phyloP scores from a whole-genome alignment of 2,888 invertebrate species.

The Diachrysia chrysitis region DNA sequence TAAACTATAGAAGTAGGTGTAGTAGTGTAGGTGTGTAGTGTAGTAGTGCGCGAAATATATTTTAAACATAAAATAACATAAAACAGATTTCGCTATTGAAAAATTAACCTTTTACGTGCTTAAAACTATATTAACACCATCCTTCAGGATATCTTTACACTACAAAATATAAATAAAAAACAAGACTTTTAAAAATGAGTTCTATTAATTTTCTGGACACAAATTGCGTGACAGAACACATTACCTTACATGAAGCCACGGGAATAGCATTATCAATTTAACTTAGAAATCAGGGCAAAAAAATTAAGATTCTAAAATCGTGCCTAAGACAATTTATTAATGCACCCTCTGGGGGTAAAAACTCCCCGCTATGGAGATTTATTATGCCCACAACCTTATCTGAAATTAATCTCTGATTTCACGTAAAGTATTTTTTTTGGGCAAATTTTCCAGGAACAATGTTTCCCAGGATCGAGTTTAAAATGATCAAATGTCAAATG shows the following conservation, averaged over 20 bases:
- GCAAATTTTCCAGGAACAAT: background rate
- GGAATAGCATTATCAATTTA: conserved; percentile 39
- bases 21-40: too few species aligned
- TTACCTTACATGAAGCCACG: conserved; percentile 38
- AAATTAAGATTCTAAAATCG: conserved; percentile 62
- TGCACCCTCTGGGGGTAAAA: conserved; percentile 40
- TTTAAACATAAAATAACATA: too few species aligned
- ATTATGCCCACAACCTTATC: conserved; percentile 63
- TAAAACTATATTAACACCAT: too few species aligned
- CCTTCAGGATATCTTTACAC: background rate
- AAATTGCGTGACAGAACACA: conserved; percentile 46
- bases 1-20: background rate
- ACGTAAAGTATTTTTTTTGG: conserved; percentile 51
- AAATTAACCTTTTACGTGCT: too few species aligned
- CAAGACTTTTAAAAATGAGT: background rate
- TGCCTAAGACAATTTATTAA: conserved; percentile 64
- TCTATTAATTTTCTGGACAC: conserved; percentile 25
- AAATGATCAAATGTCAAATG: background rate
- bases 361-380: conserved; percentile 51
- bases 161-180: background rate
- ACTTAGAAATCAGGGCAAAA: conserved; percentile 38
- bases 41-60: too few species aligned
- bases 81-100: too few species aligned
- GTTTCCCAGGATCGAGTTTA: conserved; percentile 1
- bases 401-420: conserved; percentile 65